phyloP scores from a whole-genome alignment of 1,140 invertebrate species.

The Pararge aegeria region DNA sequence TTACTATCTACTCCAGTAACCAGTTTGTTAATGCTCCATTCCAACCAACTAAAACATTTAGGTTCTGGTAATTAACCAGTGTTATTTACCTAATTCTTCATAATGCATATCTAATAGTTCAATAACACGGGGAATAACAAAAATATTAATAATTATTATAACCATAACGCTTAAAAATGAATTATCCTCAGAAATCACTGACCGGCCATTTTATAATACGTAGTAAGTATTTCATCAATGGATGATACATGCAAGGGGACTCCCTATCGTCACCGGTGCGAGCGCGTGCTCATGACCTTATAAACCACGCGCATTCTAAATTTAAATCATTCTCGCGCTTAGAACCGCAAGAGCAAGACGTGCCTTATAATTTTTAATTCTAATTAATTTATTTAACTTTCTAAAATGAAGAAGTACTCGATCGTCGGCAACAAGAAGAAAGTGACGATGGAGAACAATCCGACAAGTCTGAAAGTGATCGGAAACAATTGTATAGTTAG shows the following conservation, averaged over 20 bases:
- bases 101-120: too few relatives aligned
- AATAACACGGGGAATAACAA: conserved; percentile 39
- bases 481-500: conserved; percentile 65
- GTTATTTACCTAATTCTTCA: background rate
- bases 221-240: conserved; percentile 44
- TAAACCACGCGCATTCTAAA: conserved; percentile 42
- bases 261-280: conserved; percentile 45
- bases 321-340: conserved; percentile 52
- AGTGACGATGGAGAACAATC: conserved; percentile 66
- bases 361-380: conserved; percentile 6
- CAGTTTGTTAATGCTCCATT: too few relatives aligned
- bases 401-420: conserved; percentile 70
- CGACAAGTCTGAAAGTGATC: conserved; percentile 56
- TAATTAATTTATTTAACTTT: conserved; percentile 2
- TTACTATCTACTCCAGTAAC: too few relatives aligned
- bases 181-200: conserved; percentile 14
- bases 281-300: conserved; percentile 35
- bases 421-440: conserved; percentile 72
- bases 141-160: background rate
- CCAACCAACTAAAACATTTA: too few relatives aligned
- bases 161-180: background rate
- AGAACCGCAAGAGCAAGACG: conserved; percentile 29
- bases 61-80: background rate
- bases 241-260: conserved; percentile 56
- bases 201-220: conserved; percentile 1